Evolutionary conservation across 2,888 invertebrate genomes (phyloP), one percentile per base, ranked within the genome.

Genomic region (Drosophila emarginata): DNA sequence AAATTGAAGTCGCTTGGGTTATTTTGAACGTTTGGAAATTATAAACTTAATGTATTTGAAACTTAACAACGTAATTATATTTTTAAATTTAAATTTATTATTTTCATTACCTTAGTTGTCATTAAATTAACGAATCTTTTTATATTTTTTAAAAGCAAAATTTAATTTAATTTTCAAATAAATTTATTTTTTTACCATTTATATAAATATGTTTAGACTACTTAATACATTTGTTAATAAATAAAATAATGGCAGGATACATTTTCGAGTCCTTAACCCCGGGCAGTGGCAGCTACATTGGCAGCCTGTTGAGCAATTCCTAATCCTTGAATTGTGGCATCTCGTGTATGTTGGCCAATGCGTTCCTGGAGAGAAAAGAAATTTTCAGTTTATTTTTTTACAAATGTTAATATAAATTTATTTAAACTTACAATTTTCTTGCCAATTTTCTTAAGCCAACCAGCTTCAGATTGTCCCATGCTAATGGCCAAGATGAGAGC

Each of bases 381-480:
- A 6, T 28, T 21, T n/a, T 67, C 12, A 21, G 12, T 65, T 23
- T 12, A 3, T 7, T 45, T 28, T 0, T 6, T n/a, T 1, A 14
- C 3, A 1, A 26, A 1, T 26, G 3, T 5, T 26, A 6, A 5
- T 5, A 4, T 7, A 0, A 2, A 21, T 14, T 32, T 2, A 50
- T 12, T 7, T 2, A 2, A 5, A 79, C 85, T 87, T 78, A 90
- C 89, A 65, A 89, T 64, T 81, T 74, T 80, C 74, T 90, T 89
- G 63, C 84, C 89, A 60, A 90, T 71, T 56, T 90, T 89, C 64
- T 82, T 89, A 2, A 89, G 62, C 89, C 86, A 89, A 9, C 89
- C 87, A n/a, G 89, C 90, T 18, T 90, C 82, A 7, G 84, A 78
- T 74, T 89, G 87, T 15, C 79, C 86, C 52, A 83, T 37, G 45